Conservation (phyloP, 2,888 invertebrate species). For the Scaptomyza reducta region DNA sequence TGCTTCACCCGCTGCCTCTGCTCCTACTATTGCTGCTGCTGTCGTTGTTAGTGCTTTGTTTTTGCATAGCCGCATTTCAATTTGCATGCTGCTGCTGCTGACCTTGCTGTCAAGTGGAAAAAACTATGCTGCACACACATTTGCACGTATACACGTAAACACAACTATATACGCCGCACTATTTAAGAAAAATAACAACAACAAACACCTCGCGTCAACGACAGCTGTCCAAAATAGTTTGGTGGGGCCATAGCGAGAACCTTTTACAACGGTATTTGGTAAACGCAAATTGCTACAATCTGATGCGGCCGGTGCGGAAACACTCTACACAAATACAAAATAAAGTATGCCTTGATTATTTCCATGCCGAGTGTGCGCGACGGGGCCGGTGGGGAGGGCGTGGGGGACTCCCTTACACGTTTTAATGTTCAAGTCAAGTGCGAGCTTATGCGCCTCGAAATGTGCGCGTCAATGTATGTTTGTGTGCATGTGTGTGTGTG, state of each 20-base stretch:
- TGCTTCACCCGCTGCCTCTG: slow-evolving; percentile 14
- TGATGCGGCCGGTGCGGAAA: slow-evolving; percentile 45
- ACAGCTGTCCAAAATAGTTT: slow-evolving; percentile 73
- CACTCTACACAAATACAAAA: slow-evolving; percentile 33
- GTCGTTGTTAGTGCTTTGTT: slow-evolving; percentile 47
- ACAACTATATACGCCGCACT: slow-evolving; percentile 13
- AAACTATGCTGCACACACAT: slow-evolving; percentile 63
- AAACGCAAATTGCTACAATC: slow-evolving; percentile 45
- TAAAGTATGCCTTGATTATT: slow-evolving; percentile 60
- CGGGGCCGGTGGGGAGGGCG: neutral
- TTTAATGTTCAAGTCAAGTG: slow-evolving; percentile 78
- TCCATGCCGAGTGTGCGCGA: slow-evolving; percentile 41
- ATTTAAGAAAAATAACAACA: slow-evolving; percentile 17
- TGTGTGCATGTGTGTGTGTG: slow-evolving; percentile 19
- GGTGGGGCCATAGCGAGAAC: slow-evolving; percentile 1
- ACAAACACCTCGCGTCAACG: slow-evolving; percentile 36
- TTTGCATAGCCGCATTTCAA: slow-evolving; percentile 61
- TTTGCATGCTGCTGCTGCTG: slow-evolving; percentile 64
- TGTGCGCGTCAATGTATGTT: slow-evolving; percentile 63
- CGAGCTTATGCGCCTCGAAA: slow-evolving; percentile 70
- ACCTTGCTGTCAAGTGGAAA: slow-evolving; percentile 71
- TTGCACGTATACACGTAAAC: slow-evolving; percentile 3
- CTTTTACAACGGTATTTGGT: slow-evolving; percentile 15
- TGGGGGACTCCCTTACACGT: slow-evolving; percentile 47
- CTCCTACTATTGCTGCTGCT: slow-evolving; percentile 18